phyloP scores from a whole-genome alignment of 2,797 vertebrate species.

The Remorina albescens region DNA sequence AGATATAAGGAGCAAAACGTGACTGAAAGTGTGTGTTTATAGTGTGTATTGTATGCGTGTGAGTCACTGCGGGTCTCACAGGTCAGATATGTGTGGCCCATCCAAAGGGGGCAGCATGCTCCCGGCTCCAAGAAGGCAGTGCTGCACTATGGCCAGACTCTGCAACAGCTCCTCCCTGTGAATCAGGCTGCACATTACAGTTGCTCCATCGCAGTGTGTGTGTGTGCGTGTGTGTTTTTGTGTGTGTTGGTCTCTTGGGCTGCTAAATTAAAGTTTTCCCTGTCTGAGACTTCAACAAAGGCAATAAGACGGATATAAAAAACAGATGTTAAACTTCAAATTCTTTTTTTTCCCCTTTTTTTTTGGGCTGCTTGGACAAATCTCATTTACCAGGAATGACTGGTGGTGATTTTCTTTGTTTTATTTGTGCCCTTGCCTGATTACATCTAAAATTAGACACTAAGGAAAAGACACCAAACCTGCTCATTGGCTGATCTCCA shows the following conservation, averaged over 20 bases:
- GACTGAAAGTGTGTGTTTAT: conserved; percentile 11
- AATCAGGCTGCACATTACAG: conserved; percentile 50
- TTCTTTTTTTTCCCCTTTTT: conserved; percentile 3
- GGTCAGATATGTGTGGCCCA: conserved; percentile 89
- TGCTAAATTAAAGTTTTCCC: conserved; percentile 7
- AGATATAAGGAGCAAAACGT: conserved; percentile 19
- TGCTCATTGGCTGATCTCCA: conserved; percentile 93
- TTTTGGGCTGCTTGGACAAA: background rate
- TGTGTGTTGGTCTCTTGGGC: conserved; percentile 13
- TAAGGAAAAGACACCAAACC: conserved; percentile 74
- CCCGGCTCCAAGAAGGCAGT: conserved; percentile 95
- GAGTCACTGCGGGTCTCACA: conserved; percentile 86
- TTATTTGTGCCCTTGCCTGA: conserved; percentile 22
- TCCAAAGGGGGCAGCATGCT: conserved; percentile 92
- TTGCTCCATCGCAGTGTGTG: background rate
- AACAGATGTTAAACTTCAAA: conserved; percentile 37
- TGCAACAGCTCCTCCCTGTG: conserved; percentile 96
- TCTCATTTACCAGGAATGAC: conserved; percentile 22
- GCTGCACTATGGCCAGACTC: conserved; percentile 93
- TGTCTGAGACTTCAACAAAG: conserved; percentile 15
- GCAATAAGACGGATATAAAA: conserved; percentile 10
- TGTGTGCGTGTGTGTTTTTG: background rate
- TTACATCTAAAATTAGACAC: conserved; percentile 9
- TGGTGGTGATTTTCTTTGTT: conserved; percentile 27
- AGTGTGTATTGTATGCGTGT: background rate